These are phyloP conservation scores for Balanococcus diminutus DNA, from an alignment of 2,888 invertebrate species.

Conservation along the genomic window DNA sequence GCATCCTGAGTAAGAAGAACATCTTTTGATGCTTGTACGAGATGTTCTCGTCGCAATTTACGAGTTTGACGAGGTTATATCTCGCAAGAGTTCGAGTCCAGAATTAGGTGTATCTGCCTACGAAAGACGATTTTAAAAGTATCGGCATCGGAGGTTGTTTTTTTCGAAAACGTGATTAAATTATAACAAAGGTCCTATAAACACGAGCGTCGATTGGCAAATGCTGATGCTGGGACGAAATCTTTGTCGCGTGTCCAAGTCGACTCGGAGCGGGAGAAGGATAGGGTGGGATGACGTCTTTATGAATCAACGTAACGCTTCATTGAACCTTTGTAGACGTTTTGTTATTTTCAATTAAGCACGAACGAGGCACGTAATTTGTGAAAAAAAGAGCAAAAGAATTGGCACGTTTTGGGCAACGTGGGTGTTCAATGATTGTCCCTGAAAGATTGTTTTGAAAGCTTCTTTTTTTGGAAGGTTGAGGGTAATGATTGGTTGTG, in stretches of 20 bases:
- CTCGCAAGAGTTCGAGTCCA: not conserved
- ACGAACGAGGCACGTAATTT: not conserved
- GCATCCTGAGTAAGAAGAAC: not conserved
- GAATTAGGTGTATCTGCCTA: not conserved
- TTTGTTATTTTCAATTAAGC: conserved; percentile 5
- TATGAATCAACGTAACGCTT: not conserved
- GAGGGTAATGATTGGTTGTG: no score
- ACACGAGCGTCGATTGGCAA: not conserved
- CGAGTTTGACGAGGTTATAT: not conserved
- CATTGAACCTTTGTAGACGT: not conserved
- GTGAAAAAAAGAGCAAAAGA: not conserved
- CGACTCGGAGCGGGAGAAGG: not conserved
- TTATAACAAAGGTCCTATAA: not conserved
- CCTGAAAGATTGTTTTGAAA: no score
- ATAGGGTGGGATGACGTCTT: not conserved
- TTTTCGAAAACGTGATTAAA: not conserved
- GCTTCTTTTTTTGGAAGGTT: no score
- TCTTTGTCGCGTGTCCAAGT: not conserved
- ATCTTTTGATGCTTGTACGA: not conserved
- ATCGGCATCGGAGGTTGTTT: not conserved
- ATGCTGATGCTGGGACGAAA: not conserved
- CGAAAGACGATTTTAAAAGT: not conserved
- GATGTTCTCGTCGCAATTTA: not conserved
- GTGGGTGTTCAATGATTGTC: no score
- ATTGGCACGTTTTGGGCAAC: no score